A percentile compares a stretch with the other conserved stretches of the same genome.
phyloP scores from a whole-genome alignment of 2,113 vertebrate genomes.

The Microcebus griseorufus region DNA sequence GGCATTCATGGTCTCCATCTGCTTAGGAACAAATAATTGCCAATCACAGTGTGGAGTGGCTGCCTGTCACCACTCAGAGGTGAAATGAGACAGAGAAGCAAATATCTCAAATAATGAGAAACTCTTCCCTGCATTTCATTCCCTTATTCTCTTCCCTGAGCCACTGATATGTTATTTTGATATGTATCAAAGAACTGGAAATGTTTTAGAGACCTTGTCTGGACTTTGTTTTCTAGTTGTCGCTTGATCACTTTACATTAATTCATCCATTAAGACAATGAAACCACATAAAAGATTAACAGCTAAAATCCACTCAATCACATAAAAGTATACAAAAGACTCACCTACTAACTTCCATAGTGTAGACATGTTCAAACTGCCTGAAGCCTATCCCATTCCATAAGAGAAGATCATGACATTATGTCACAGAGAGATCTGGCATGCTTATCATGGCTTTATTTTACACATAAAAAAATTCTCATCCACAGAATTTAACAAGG shows the following conservation, averaged over 20 bases:
- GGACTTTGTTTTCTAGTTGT: not conserved
- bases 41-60: not conserved
- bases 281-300: not conserved
- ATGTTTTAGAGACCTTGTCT: not conserved
- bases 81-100: not conserved
- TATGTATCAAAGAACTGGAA: not conserved
- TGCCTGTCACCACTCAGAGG: not conserved
- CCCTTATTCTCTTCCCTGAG: no score
- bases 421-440: not conserved
- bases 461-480: not conserved
- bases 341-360: not conserved
- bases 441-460: not conserved
- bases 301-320: not conserved
- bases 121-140: not conserved
- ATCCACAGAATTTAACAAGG: not conserved
- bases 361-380: not conserved
- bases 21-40: not conserved
- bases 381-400: not conserved
- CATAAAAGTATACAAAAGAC: not conserved
- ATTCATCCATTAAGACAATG: not conserved
- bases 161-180: not conserved
- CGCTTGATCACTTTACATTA: not conserved
- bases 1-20: not conserved
- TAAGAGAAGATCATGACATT: not conserved
- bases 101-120: not conserved